Evolutionary conservation across 2,797 vertebrate species (phyloP).

Genomic region (Eidolon dupreanum): DNA sequence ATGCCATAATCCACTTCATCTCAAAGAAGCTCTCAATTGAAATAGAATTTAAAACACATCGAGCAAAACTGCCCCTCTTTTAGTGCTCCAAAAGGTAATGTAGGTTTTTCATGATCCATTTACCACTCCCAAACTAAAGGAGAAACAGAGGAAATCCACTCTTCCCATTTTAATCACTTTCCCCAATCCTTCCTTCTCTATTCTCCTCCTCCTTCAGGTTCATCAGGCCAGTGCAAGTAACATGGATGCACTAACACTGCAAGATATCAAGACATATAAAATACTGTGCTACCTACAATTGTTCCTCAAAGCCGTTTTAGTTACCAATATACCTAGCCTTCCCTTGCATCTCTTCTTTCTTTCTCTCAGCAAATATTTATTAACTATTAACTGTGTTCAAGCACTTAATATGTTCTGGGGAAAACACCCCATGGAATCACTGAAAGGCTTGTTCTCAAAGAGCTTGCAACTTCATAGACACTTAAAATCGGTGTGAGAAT

Average conservation of each 20-base stretch:
- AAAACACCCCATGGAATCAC: background rate
- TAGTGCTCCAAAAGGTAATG: background rate
- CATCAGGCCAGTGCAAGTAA: background rate
- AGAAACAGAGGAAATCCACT: background rate
- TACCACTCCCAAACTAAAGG: background rate
- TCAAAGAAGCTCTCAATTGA: background rate
- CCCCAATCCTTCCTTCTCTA: background rate
- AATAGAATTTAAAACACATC: background rate
- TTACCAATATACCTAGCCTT: background rate
- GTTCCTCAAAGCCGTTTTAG: background rate
- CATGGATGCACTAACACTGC: background rate
- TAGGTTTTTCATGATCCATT: background rate
- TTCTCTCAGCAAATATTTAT: constrained; percentile 21
- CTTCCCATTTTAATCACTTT: background rate
- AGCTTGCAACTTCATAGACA: background rate
- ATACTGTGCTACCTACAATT: background rate
- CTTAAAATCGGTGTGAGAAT: background rate
- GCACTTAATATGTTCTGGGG: background rate
- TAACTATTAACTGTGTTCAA: background rate
- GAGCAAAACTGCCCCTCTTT: background rate
- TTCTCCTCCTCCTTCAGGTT: background rate
- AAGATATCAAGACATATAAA: background rate
- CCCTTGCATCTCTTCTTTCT: background rate
- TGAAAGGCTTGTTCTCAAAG: background rate
- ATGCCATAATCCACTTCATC: background rate